Percentiles rank a stretch among this genome's conserved stretches.
These are phyloP conservation scores for Bujurquina vittata DNA, from an alignment of 2,113 vertebrate genomes.

Conservation along the genomic window DNA sequence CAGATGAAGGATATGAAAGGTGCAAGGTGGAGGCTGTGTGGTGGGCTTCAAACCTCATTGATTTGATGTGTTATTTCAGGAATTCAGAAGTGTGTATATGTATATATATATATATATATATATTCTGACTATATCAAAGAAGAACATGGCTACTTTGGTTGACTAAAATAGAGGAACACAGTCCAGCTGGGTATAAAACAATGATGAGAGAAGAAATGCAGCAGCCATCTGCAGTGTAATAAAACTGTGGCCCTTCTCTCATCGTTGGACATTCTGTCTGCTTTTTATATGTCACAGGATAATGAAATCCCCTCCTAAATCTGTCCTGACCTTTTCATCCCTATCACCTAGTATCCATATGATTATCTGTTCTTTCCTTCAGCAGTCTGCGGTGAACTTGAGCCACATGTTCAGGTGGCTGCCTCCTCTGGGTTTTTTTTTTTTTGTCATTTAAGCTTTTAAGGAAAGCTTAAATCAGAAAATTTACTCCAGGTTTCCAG, in stretches of 20 bases:
- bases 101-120: background rate
- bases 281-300: conserved; percentile 48
- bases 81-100: background rate
- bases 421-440: background rate
- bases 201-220: background rate
- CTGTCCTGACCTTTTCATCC: conserved; percentile 46
- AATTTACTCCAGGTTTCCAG: background rate
- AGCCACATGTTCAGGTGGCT: background rate
- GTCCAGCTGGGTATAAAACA: background rate
- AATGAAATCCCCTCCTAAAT: conserved; percentile 48
- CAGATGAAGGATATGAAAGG: conserved; percentile 31
- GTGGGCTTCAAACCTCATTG: background rate
- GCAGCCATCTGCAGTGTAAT: conserved; percentile 6
- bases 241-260: conserved; percentile 22
- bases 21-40: conserved; percentile 14
- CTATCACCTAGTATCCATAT: conserved; percentile 30
- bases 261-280: conserved; percentile 7
- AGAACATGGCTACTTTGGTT: background rate
- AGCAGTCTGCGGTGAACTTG: conserved; percentile 1
- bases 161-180: background rate
- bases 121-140: background rate
- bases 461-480: background rate
- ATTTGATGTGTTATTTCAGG: background rate
- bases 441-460: conserved; percentile 1
- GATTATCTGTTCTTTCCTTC: conserved; percentile 27